Evolutionary conservation across 2,797 vertebrate genomes (phyloP), one percentile per base, ranked within the genome.

Genomic region (Remorina albescens): DNA sequence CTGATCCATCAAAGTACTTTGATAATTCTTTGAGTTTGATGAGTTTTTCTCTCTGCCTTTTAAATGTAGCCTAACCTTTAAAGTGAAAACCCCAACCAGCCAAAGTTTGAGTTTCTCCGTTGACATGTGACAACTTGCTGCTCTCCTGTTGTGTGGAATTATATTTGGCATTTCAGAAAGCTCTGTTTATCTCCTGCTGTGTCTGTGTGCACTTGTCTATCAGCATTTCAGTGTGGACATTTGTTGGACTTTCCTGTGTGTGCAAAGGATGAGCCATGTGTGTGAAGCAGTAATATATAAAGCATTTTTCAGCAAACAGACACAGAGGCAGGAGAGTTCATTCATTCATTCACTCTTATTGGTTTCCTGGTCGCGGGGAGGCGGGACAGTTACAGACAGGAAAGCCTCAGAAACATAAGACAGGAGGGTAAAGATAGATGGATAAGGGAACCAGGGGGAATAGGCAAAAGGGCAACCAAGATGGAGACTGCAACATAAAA

Each of bases 81-180:
- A 60, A 69, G 34, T 25, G 4, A 44, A 41, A 65, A 46, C 19
- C 46, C 36, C 8, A 80, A 61, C 0, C 63, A 10, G 10, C 6
- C 10, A 59, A 58, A 80, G 21, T 64, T 56, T 34, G 26, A 74
- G 39, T 34, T 34, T 2, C 62, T 64, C 18, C 36, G 37, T 70
- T 72, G 68, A 74, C 51, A 18, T 60, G 41, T 37, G 46, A 66
- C 46, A 49, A 50, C 58, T 55, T 51, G 71, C 74, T 41, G 62
- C 46, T 71, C 57, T 64, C 47, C 34, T 54, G 65, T 78, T 74
- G 67, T 75, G 62, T 74, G 58, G 71, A 86, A 84, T 88, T 83
- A 77, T 65, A 64, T 83, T 83, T 89, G 85, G 73, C 86, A 88
- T 91, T 90, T 92, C 68, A 77, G 58, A 84, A 77, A 78, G 72